Evolutionary conservation across 2,797 vertebrate species (phyloP), one percentile per base, ranked within the genome.

Genomic region (Cetoscarus ocellatus): DNA sequence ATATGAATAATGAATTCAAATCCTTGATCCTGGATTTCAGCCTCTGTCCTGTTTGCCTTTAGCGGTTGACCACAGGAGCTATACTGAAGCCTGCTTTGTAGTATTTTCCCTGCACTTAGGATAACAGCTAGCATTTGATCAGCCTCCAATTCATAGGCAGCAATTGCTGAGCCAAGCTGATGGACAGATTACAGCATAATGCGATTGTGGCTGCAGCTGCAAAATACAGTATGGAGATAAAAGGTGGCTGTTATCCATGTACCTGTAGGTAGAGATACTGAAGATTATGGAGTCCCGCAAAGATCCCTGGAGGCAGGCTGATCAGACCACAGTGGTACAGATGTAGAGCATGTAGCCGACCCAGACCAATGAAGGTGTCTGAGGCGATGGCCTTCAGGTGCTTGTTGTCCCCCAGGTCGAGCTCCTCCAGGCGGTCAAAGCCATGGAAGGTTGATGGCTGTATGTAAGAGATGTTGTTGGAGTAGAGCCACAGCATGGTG

Each of bases 261-360:
- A 95, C 94, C 96, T 99, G 98, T 82, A 99, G 91, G 88, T 99
- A 98, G 90, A 99, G 97, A 93, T 98, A 99, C 92, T 99, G 98
- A 87, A 99, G 94, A 89, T 95, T 97, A 92, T 96, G 94, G 74
- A 99, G 95, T 62, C 96, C 96, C 0, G 94, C 79, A 3, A 99
- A 99, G 85, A 99, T 93, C 70, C 96, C 96, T 0, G 91, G 88
- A 1, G 98, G 96, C 88, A 99, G 93, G 68, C 93, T 93, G 69
- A 96, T 92, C 75, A 99, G 94, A 75, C 98, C 98, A 0, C 98
- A 99, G 89, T 95, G 96, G 78, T 99, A 98, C 47, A 99, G 95
- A 75, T 99, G 97, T 91, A 99, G 94, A 60, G 98, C 97, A 0
- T 98, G 97, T 12, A 99, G 96, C 76, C 95, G 95, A 47, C 93